Evolutionary conservation across 2,888 invertebrate genomes (phyloP), one percentile per base, ranked within the genome.

Genomic region (Sphecodes monilicornis): DNA sequence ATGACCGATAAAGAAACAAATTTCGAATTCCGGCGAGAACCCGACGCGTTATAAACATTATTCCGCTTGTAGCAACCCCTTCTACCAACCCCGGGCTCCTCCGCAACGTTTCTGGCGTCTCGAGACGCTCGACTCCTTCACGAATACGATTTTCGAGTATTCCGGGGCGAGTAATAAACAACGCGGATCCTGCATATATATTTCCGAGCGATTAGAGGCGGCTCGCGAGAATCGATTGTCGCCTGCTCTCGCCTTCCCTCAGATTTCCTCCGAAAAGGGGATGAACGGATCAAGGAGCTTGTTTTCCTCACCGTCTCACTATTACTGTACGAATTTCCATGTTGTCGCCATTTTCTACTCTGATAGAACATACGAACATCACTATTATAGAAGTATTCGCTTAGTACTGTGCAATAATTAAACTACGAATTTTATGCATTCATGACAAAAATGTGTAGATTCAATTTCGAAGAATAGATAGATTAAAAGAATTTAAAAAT

Each of bases 1-100:
- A 94, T 94, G 92, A 92, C 92, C 94, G 94, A 94, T 94, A 93
- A 94, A 94, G 94, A 93, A 93, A 94, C 94, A 94, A 94, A 94
- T 94, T 94, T 92, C 90, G 86, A 93, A 93, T 94, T 93, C 93
- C 92, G 78, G 76, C 89, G 87, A n/a, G n/a, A 91, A 83, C 85
- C 89, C 64, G 86, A 85, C 86, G 91, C 91, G 93, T 92, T 93
- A 92, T 92, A 93, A 90, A 93, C 92, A 92, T 93, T 93, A 93
- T 93, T 93, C 91, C 91, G 89, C 88, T 90, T 92, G 92, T 91
- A 92, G 87, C 90, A 86, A 85, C 86, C 81, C 85, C 85, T 78
- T 46, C 77, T 36, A 41, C n/a, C 41, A 36, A 86, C 84, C 36
- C 80, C 22, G 10, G 79, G 70, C 82, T 73, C 76, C 74, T 71